Conservation (phyloP, 2,113 vertebrate genomes). For the Proterorhinus semilunaris region DNA sequence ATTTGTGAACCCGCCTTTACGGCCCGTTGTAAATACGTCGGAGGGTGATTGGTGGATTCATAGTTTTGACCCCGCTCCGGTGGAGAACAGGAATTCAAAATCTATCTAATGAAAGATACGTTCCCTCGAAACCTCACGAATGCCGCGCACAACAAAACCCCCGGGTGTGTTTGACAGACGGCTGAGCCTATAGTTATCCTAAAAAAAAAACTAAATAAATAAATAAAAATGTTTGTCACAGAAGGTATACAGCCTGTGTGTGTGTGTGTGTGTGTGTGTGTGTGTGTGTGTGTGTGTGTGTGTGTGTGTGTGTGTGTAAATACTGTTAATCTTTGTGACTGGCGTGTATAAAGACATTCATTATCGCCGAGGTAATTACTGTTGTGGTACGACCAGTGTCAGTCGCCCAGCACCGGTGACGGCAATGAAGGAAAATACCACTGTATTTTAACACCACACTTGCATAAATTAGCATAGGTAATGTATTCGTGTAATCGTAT, state of each 20-base stretch:
- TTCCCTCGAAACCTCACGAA: background rate
- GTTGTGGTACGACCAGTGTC: slow-evolving; percentile 41
- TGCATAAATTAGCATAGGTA: too few species aligned
- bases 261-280: slow-evolving; percentile 8
- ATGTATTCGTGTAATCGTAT: too few species aligned
- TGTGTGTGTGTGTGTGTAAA: slow-evolving; percentile 13
- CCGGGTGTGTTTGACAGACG: slow-evolving; percentile 32
- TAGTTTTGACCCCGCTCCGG: too few species aligned
- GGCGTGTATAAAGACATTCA: slow-evolving; percentile 48
- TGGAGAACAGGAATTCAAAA: too few species aligned
- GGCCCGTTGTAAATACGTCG: too few species aligned
- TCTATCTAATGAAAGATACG: too few species aligned
- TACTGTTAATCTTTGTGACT: slow-evolving; percentile 27
- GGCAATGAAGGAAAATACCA: slow-evolving; percentile 22
- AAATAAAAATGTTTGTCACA: too few species aligned
- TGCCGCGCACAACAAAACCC: slow-evolving; percentile 18
- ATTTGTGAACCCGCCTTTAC: too few species aligned
- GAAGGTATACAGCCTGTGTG: slow-evolving; percentile 24
- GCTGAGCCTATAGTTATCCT: background rate
- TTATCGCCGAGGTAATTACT: slow-evolving; percentile 56
- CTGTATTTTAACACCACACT: background rate
- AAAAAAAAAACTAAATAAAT: slow-evolving; percentile 25
- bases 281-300: slow-evolving; percentile 9
- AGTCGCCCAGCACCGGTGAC: background rate
- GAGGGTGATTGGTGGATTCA: too few species aligned